Conservation (phyloP, 2,113 vertebrate genomes). For the Oryzias curvinotus region DNA sequence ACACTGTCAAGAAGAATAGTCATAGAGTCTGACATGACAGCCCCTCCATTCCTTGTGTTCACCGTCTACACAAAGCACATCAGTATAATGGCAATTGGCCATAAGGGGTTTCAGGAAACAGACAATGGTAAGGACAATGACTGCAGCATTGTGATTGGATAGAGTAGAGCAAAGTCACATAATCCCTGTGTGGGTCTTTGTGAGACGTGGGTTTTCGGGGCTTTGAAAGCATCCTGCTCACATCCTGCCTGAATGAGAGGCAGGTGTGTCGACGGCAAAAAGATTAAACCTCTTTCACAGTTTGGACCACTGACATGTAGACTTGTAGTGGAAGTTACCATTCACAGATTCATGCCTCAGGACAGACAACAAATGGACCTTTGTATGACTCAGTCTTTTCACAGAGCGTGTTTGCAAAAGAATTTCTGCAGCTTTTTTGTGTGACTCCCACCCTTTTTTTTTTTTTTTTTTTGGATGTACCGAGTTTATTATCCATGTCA, state of each 20-base stretch:
- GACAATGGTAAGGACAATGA: background rate
- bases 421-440: conserved; percentile 44
- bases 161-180: no score
- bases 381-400: conserved; percentile 43
- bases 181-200: background rate
- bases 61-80: no score
- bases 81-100: no score
- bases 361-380: conserved; percentile 40
- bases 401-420: conserved; percentile 44
- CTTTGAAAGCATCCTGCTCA: background rate
- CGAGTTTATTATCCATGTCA: conserved; percentile 29
- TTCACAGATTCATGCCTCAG: conserved; percentile 25
- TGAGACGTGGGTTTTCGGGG: background rate
- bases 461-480: conserved; percentile 48
- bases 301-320: background rate
- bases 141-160: background rate
- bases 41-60: no score
- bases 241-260: background rate
- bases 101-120: no score
- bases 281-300: conserved; percentile 1
- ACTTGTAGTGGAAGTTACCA: background rate
- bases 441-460: conserved; percentile 41
- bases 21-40: no score
- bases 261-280: background rate
- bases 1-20: no score